Percentiles rank a stretch among this genome's conserved stretches.
Conservation (phyloP, 2,888 invertebrate genomes). For the Panzeria rudis region DNA sequence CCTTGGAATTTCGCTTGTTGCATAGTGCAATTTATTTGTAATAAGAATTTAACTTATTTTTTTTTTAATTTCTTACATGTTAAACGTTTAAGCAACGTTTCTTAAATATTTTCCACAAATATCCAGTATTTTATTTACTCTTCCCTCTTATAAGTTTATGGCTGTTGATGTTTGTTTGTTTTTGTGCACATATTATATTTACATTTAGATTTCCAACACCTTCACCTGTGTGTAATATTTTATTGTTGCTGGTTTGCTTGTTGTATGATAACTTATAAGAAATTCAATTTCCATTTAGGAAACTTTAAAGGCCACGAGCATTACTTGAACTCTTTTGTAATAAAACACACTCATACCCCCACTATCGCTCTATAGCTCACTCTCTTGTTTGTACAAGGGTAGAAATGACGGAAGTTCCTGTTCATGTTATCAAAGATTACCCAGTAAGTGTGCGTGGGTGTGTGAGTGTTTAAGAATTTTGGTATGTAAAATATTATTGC, state of each 20-base stretch:
- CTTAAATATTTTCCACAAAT: background rate
- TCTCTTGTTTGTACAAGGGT: background rate
- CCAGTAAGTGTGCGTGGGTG: background rate
- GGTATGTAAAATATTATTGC: conserved; percentile 27
- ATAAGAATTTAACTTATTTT: too few species aligned
- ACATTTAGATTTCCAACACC: background rate
- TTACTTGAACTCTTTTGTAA: conserved; percentile 24
- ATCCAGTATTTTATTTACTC: background rate
- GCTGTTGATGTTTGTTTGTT: background rate
- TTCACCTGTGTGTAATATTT: background rate
- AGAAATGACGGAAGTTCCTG: background rate
- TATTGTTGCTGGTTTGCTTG: background rate
- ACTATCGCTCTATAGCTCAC: background rate
- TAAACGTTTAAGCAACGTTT: too few species aligned
- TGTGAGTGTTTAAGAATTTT: conserved; percentile 1
- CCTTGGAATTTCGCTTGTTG: too few species aligned
- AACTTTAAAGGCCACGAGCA: conserved; percentile 35
- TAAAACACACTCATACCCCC: conserved; percentile 1
- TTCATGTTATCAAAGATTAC: conserved; percentile 6
- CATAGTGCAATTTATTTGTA: too few species aligned
- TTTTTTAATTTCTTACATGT: too few species aligned
- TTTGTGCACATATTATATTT: background rate
- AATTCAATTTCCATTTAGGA: conserved; percentile 66
- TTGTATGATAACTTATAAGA: conserved; percentile 35
- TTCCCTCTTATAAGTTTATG: background rate